phyloP scores from a whole-genome alignment of 2,888 invertebrate genomes.

The Dendrolimus pini region DNA sequence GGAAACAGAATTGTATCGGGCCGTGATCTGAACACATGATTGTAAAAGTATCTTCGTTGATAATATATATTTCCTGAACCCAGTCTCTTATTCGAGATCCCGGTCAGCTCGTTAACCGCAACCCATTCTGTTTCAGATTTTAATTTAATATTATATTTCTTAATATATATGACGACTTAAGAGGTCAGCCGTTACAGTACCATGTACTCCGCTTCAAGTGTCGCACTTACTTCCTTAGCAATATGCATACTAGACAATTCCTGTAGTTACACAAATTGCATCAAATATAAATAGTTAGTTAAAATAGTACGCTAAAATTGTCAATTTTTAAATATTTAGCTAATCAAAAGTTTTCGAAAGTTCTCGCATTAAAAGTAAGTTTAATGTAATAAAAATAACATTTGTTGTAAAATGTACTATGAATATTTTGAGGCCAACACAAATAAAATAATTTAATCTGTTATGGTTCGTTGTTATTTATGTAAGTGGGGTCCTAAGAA shows the following conservation, averaged over 20 bases:
- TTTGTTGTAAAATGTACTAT: slow-evolving; percentile 71
- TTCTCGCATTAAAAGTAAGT: slow-evolving; percentile 56
- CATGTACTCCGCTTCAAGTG: too few species aligned
- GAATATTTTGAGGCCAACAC: slow-evolving; percentile 70
- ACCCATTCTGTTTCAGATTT: too few species aligned
- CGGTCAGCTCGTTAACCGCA: too few species aligned
- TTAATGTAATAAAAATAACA: slow-evolving; percentile 52
- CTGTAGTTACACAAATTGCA: slow-evolving; percentile 6
- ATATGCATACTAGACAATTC: background rate
- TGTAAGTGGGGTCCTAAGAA: too few species aligned
- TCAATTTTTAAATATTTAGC: slow-evolving; percentile 72
- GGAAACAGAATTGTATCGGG: too few species aligned
- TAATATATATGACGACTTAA: too few species aligned
- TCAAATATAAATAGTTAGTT: slow-evolving; percentile 9
- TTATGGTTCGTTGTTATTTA: slow-evolving; percentile 34
- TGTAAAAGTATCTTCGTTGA: too few species aligned
- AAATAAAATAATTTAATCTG: slow-evolving; percentile 62
- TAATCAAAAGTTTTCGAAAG: slow-evolving; percentile 45
- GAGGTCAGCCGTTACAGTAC: too few species aligned
- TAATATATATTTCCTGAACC: too few species aligned
- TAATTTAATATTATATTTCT: too few species aligned
- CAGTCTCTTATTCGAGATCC: too few species aligned
- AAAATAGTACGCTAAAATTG: slow-evolving; percentile 50
- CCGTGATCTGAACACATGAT: too few species aligned
- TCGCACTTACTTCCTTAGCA: background rate